These are phyloP conservation scores for Tachina fera DNA, from an alignment of 2,888 invertebrate species.

Conservation along the genomic window DNA sequence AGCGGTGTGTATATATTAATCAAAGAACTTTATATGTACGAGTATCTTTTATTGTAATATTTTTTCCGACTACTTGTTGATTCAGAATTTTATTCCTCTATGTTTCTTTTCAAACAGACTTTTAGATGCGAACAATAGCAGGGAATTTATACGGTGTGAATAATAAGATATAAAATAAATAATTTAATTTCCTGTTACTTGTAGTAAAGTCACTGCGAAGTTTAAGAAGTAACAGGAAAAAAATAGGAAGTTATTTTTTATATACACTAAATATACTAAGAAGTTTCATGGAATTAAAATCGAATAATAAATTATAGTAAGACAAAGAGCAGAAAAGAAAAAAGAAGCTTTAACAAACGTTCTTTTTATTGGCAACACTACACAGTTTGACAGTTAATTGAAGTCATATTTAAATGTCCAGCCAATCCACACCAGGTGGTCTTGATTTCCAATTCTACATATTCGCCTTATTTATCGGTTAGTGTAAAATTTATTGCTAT, in stretches of 20 bases:
- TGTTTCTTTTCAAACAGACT: conserved; percentile 23
- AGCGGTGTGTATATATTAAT: conserved; percentile 23
- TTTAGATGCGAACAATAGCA: conserved; percentile 1
- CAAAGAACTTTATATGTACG: not conserved
- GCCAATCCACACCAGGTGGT: too few species aligned
- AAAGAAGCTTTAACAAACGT: not conserved
- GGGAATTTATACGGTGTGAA: not conserved
- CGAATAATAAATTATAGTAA: conserved; percentile 13
- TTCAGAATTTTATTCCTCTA: conserved; percentile 10
- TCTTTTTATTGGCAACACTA: not conserved
- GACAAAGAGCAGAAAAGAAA: not conserved
- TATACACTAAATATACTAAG: not conserved
- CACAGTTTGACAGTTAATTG: not conserved
- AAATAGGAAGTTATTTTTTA: conserved; percentile 47
- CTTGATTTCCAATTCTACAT: too few species aligned
- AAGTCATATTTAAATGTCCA: too few species aligned
- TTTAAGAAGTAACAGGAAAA: conserved; percentile 37
- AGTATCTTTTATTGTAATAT: not conserved
- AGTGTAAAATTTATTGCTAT: too few species aligned
- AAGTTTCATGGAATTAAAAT: conserved; percentile 31
- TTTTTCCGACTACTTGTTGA: conserved; percentile 35
- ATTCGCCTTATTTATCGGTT: too few species aligned
- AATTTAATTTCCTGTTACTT: conserved; percentile 68
- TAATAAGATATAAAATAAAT: conserved; percentile 28
- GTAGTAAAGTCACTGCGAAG: conserved; percentile 17